Base-by-base conservation (phyloP, 1,140 invertebrate genomes). In the Zophobas morio region DNA sequence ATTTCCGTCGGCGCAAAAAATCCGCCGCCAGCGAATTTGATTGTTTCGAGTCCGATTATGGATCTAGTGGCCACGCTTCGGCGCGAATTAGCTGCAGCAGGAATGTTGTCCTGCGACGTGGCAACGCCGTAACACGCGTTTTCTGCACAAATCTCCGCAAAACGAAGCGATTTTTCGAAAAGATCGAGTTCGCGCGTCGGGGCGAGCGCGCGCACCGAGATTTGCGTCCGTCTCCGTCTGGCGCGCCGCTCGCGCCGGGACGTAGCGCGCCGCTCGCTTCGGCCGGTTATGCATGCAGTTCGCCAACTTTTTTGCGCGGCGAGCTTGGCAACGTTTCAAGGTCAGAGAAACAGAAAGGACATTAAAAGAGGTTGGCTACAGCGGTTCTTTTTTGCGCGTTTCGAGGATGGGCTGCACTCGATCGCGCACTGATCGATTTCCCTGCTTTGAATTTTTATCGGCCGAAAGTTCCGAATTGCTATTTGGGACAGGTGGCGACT, bases 261-360 rank as follows among this genome's bases (percentile, higher is more conserved):
- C 60, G 60, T 66, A 66, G 42, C 42, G 60, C 40, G 60, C 3
- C 1, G 40, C 60, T 8, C 35, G 3, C 37, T 32, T 2, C 39
- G 60, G 60, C 39, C 42, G 39, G 37, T 40, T 42, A 66, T 73
- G 51, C 71, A 66, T 73, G 51, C 71, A 42, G 47, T 37, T 20
- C 47, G 71, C 71, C 71, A 73, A 73, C 71, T 73, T 73, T 73
- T 73, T 73, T 73, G 71, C 71, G 71, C 71, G 51, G n/a, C 71
- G 71, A 73, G 71, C 71, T 73, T 53, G 71, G 71, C 71, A 57
- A 73, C 51, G 54, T 73, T 73, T 73, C 71, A 73, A 73, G 71
- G 71, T 73, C 71, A 73, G 54, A 73, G 71, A 73, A 73, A 73
- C 71, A 73, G 71, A 73, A 73, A 73, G 71, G 71, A 73, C 71